Conservation (phyloP, 1,140 invertebrate genomes). For the Gryon sp. region DNA sequence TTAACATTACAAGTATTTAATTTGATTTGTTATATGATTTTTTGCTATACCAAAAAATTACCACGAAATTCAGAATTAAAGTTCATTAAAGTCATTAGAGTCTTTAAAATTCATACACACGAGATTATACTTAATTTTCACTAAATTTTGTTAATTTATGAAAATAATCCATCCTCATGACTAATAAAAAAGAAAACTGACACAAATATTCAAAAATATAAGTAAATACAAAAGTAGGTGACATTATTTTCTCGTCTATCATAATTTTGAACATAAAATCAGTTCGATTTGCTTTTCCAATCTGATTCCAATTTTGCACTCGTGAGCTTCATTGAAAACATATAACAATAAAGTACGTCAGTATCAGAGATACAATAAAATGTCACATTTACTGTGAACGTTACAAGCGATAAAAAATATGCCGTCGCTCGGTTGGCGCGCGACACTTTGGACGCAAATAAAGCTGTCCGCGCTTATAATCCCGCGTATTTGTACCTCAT, state of each 20-base stretch:
- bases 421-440: background rate
- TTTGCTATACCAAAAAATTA: too few species aligned
- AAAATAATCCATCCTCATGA: too few species aligned
- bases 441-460: constrained; percentile 48
- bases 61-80: too few species aligned
- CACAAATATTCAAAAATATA: background rate
- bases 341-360: constrained; percentile 48
- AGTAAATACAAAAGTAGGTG: background rate
- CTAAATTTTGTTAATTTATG: too few species aligned
- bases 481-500: constrained; percentile 58
- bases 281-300: constrained; percentile 42
- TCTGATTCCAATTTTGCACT: constrained; percentile 36
- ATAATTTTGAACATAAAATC: constrained; percentile 24
- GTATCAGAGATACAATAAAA: constrained; percentile 50
- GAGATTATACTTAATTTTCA: too few species aligned
- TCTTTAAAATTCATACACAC: too few species aligned
- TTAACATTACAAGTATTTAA: too few species aligned
- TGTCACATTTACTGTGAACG: constrained; percentile 30
- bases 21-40: too few species aligned
- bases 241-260: constrained; percentile 15
- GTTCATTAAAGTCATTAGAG: too few species aligned
- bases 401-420: constrained; percentile 38
- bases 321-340: constrained; percentile 40
- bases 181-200: background rate
- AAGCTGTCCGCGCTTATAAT: constrained; percentile 44